Evolutionary conservation across 2,888 invertebrate species (phyloP).

Genomic region (Cephus pygmeus): DNA sequence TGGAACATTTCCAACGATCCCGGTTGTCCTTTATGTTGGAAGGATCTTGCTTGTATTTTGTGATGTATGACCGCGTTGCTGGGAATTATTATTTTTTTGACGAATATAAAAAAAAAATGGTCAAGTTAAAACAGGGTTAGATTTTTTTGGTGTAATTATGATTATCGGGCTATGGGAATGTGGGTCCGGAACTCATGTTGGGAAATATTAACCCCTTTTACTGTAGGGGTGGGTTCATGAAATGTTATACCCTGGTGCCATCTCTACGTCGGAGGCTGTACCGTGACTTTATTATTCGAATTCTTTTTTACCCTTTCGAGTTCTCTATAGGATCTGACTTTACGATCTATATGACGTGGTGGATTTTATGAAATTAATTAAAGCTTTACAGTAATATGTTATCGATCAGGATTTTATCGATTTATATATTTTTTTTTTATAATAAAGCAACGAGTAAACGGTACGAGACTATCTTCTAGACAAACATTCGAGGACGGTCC

Average conservation of each 20-base stretch:
- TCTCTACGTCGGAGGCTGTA: neutral
- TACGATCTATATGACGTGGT: neutral
- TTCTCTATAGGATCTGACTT: neutral
- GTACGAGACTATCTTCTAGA: neutral
- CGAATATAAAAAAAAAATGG: neutral
- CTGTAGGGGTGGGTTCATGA: neutral
- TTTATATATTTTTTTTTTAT: neutral
- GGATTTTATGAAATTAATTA: neutral
- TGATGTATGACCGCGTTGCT: neutral
- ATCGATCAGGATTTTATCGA: neutral
- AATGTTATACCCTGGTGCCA: neutral
- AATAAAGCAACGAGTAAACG: neutral
- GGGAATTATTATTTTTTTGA: neutral
- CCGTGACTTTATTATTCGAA: neutral
- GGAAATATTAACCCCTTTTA: neutral
- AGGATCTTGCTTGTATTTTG: conserved; percentile 6
- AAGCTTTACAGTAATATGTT: neutral
- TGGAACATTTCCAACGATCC: conserved; percentile 57
- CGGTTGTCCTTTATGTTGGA: conserved; percentile 47
- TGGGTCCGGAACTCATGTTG: neutral
- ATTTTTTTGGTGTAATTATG: neutral
- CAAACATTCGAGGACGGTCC: neutral
- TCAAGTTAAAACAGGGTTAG: neutral
- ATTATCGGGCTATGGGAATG: neutral
- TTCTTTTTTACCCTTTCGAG: neutral